A percentile compares a stretch with the other conserved stretches of the same genome.
phyloP scores from a whole-genome alignment of 1,140 invertebrate species.

The Neotoxoptera formosana region DNA sequence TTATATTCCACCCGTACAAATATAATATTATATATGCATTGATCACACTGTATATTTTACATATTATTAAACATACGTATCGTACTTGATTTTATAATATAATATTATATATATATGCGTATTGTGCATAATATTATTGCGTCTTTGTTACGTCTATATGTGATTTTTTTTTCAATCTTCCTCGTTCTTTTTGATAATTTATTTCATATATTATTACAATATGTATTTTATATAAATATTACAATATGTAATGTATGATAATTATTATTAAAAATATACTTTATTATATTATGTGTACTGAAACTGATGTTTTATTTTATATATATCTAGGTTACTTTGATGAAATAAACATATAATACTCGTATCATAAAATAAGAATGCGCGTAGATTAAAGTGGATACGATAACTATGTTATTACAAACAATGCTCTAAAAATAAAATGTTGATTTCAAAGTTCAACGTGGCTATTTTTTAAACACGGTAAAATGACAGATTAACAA shows the following conservation, averaged over 20 bases:
- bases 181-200: not conserved
- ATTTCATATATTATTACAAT: not conserved
- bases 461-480: not conserved
- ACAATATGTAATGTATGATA: not conserved
- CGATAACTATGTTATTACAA: not conserved
- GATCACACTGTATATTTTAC: not conserved
- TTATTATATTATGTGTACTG: not conserved
- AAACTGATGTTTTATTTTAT: not conserved
- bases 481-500: not conserved
- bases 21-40: not conserved
- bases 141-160: not conserved
- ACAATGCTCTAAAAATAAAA: not conserved
- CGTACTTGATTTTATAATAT: not conserved
- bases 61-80: not conserved
- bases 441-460: not conserved
- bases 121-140: not conserved
- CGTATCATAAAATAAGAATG: not conserved
- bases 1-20: not conserved
- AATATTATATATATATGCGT: not conserved
- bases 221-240: constrained; percentile 1
- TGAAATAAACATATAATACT: not conserved
- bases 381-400: not conserved
- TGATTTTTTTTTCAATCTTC: constrained; percentile 7
- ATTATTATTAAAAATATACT: constrained; percentile 12
- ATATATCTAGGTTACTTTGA: not conserved